Base-by-base conservation (phyloP, 2,888 invertebrate genomes). In the Watsonalla cultraria region DNA sequence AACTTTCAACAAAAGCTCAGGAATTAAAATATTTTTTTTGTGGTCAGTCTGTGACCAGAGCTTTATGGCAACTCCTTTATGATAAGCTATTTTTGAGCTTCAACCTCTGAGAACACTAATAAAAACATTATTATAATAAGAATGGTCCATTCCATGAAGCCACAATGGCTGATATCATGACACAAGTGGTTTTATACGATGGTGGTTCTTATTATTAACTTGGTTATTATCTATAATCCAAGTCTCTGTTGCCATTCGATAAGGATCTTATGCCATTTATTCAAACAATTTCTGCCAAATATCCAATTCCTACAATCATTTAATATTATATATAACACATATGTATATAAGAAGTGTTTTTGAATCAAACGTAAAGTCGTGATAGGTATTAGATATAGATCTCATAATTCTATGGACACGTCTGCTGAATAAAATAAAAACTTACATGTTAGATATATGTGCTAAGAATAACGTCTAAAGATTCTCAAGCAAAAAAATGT, bases 1-100 rank as follows among this genome's bases (percentile, higher is more conserved):
- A 88, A 89, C 83, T 89, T 87, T 86, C 67, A 78, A 76, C 77
- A 74, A 75, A 77, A 70, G 79, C 66, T 24, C 24, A 71, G 75
- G 77, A 81, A 87, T 87, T 86, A 86, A 87, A 87, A 87, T 84
- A 77, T 78, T 75, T 77, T 82, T 83, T 84, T 84, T 84, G 82
- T 76, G 84, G 87, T 85, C 80, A 82, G 64, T 66, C 11, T 54
- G 58, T 66, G 61, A 65, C 68, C 65, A 53, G 60, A 70, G 70
- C 66, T 70, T 70, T 68, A 68, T 6, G 37, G 9, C 37, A 37
- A 8, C 24, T 24, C 1, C 24, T 24, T 42, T 11, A 42, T 8
- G 11, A 42, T 1, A 42, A 42, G 9, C 11, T 11, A 9, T 42
- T 42, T 8, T 8, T 42, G 11, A 8, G 11, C 37, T 37, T 37